These are phyloP conservation scores for Brachionus plicatilis DNA, from an alignment of 1,140 invertebrate species.

Conservation along the genomic window DNA sequence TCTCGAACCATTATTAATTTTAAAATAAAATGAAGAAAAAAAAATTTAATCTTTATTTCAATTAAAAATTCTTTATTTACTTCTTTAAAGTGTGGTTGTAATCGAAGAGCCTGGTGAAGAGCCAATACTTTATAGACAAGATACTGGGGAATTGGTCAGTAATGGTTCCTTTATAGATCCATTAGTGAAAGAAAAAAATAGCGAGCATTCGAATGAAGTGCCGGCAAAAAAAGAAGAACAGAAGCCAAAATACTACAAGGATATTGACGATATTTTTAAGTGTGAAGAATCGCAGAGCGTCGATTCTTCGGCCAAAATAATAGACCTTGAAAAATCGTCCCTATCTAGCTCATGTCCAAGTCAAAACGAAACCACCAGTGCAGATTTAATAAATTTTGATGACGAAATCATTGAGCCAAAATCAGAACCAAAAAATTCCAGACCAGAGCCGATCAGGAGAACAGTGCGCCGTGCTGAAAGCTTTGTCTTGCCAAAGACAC, in stretches of 20 bases:
- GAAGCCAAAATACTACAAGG: neutral
- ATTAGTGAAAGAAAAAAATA: neutral
- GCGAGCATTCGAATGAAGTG: neutral
- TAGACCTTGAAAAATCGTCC: neutral
- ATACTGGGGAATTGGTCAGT: constrained; percentile 11
- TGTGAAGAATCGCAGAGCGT: neutral
- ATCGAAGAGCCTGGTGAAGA: constrained; percentile 40
- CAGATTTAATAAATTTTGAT: neutral
- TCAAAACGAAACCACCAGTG: neutral
- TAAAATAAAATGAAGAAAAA: too few relatives aligned
- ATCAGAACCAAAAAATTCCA: neutral
- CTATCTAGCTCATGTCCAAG: neutral
- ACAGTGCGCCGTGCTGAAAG: neutral
- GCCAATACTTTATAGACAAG: constrained; percentile 31
- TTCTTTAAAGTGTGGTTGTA: constrained; percentile 18
- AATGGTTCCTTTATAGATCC: neutral
- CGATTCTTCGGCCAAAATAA: neutral
- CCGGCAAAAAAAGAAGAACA: neutral
- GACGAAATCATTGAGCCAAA: neutral
- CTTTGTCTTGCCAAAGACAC: neutral
- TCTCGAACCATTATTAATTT: too few relatives aligned
- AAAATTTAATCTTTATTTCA: too few relatives aligned
- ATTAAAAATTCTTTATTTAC: neutral
- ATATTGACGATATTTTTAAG: constrained; percentile 13
- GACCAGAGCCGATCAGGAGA: neutral